Evolutionary conservation across 2,113 vertebrate genomes (phyloP).

Genomic region (Varanus komodoensis): DNA sequence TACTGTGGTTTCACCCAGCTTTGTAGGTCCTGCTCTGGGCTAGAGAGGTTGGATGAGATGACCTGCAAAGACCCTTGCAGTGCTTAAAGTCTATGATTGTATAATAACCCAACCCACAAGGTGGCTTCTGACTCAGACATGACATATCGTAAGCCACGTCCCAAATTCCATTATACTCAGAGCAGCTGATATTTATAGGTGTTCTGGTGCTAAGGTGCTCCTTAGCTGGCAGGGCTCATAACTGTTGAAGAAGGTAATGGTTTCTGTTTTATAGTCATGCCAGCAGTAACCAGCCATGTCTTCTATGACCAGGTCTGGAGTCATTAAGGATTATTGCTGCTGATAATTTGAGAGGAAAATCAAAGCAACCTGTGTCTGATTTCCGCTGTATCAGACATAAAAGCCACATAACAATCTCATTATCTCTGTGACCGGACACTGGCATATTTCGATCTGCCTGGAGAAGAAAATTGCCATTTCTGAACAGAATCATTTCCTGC

Average conservation of each 20-base stretch:
- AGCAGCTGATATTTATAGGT: too few species aligned
- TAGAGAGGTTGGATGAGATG: background rate
- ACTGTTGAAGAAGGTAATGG: background rate
- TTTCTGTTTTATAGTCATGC: conserved; percentile 23
- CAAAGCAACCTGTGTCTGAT: conserved; percentile 19
- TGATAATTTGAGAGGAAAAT: conserved; percentile 16
- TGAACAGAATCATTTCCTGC: conserved; percentile 6
- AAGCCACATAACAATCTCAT: background rate
- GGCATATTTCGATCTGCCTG: conserved; percentile 1
- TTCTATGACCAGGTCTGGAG: background rate
- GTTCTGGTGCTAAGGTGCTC: background rate
- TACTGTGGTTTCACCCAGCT: background rate
- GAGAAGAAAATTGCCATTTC: conserved; percentile 29
- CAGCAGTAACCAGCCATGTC: background rate
- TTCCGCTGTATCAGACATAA: conserved; percentile 8
- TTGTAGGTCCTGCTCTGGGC: background rate
- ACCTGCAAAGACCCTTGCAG: background rate
- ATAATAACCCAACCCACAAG: too few species aligned
- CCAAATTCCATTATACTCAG: too few species aligned
- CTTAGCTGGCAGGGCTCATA: background rate
- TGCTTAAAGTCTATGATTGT: too few species aligned
- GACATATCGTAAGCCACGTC: too few species aligned
- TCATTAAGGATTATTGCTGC: conserved; percentile 26
- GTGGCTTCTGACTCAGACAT: too few species aligned
- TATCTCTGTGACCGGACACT: background rate